Evolutionary conservation across 1,140 invertebrate species (phyloP).

Genomic region (Diachasmimorpha longicaudata): DNA sequence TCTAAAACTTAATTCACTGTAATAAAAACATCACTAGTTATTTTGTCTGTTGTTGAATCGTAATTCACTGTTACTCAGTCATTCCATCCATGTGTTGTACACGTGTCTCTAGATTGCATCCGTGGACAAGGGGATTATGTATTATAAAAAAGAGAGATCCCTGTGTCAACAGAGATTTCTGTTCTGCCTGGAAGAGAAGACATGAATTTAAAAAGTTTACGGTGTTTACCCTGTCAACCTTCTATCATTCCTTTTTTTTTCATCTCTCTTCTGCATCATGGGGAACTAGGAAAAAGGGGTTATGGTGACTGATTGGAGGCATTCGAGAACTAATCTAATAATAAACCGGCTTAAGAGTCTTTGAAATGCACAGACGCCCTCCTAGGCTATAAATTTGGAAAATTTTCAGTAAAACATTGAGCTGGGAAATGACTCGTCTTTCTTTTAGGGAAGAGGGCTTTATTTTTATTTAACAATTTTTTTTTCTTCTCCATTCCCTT

Average conservation of each 20-base stretch:
- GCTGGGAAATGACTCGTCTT: neutral
- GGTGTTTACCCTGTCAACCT: neutral
- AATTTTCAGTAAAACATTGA: neutral
- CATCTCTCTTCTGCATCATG: neutral
- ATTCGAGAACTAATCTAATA: conserved; percentile 7
- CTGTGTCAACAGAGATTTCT: conserved; percentile 5
- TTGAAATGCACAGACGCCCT: neutral
- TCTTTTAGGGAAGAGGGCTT: neutral
- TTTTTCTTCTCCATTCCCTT: neutral
- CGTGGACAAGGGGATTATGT: neutral
- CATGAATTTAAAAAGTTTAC: conserved; percentile 7
- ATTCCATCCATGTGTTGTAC: neutral
- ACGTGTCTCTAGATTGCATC: neutral
- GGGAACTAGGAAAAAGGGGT: neutral
- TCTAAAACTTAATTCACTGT: conserved; percentile 9
- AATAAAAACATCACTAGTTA: conserved; percentile 1
- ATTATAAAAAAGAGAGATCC: neutral
- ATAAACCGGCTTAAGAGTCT: neutral
- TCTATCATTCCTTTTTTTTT: neutral
- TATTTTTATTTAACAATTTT: conserved; percentile 6
- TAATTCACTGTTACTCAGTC: conserved; percentile 1
- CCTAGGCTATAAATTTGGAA: neutral
- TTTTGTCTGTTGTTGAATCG: neutral
- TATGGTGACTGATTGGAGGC: neutral
- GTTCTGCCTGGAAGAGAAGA: neutral